These are phyloP conservation scores for Caradrina kadenii DNA, from an alignment of 2,888 invertebrate genomes.

Conservation along the genomic window DNA sequence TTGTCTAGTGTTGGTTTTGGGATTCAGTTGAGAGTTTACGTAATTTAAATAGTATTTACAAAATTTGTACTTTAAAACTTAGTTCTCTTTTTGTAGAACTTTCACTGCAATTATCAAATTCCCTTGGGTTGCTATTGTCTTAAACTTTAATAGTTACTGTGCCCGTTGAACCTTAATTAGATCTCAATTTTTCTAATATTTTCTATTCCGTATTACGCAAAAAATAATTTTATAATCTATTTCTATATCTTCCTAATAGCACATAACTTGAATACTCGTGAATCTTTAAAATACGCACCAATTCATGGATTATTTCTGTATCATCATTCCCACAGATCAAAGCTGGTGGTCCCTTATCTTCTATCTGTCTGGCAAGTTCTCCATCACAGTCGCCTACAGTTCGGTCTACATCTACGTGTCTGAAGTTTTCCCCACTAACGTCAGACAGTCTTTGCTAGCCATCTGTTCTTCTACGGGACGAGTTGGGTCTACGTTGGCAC, in stretches of 20 bases:
- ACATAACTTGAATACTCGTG: too few relatives aligned
- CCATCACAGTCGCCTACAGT: slow-evolving; percentile 92
- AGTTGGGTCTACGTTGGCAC: slow-evolving; percentile 92
- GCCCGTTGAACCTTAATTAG: too few relatives aligned
- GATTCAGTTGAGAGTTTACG: slow-evolving; percentile 15
- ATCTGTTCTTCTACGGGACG: slow-evolving; percentile 92
- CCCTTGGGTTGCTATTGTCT: background rate
- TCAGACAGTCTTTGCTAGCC: slow-evolving; percentile 91
- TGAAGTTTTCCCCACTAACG: slow-evolving; percentile 92
- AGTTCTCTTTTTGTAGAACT: background rate
- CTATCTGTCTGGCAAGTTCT: slow-evolving; percentile 92
- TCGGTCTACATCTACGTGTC: slow-evolving; percentile 92
- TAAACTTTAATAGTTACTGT: background rate
- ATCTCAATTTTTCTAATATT: too few relatives aligned
- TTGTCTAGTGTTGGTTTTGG: slow-evolving; percentile 39
- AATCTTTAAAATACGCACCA: too few relatives aligned
- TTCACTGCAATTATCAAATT: background rate
- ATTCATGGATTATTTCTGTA: background rate
- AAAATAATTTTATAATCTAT: too few relatives aligned
- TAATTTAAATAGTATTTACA: slow-evolving; percentile 36
- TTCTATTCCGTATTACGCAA: too few relatives aligned
- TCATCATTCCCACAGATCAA: slow-evolving; percentile 71
- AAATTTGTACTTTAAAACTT: background rate
- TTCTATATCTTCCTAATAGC: too few relatives aligned
- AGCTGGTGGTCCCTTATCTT: slow-evolving; percentile 86